Conservation (phyloP, 2,797 vertebrate species). For the Scolopax rusticola region DNA sequence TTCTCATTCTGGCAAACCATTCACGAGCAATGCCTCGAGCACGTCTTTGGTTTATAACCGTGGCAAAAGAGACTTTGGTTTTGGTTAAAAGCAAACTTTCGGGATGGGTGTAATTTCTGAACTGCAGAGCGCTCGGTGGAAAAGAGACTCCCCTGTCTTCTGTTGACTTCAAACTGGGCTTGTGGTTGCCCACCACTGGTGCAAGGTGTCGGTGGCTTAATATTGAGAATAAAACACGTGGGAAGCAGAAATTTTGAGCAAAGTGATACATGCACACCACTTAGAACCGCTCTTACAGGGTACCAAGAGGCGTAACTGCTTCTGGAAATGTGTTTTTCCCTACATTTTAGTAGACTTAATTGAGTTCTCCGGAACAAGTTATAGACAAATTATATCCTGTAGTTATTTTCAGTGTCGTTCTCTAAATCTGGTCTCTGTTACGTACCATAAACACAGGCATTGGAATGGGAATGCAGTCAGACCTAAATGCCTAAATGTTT, state of each 20-base stretch:
- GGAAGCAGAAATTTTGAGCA: neutral
- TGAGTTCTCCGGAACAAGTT: slow-evolving; percentile 1
- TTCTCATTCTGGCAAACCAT: neutral
- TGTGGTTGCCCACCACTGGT: neutral
- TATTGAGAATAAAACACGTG: neutral
- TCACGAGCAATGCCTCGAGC: neutral
- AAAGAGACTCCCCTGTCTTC: neutral
- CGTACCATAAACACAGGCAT: neutral
- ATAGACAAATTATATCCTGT: neutral
- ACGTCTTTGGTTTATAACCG: neutral
- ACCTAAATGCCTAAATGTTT: neutral
- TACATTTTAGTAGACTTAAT: neutral
- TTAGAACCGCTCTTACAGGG: neutral
- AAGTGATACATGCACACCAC: accelerated
- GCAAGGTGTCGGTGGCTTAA: neutral
- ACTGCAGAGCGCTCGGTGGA: neutral
- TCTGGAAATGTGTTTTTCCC: neutral
- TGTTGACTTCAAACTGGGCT: neutral
- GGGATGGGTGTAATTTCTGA: neutral
- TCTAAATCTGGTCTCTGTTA: neutral
- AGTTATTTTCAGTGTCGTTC: neutral
- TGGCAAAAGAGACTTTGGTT: neutral
- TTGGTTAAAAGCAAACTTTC: neutral
- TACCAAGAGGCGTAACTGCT: neutral
- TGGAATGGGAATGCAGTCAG: neutral